Evolutionary conservation across 2,888 invertebrate species (phyloP).

Genomic region (Cataglyphis livida): DNA sequence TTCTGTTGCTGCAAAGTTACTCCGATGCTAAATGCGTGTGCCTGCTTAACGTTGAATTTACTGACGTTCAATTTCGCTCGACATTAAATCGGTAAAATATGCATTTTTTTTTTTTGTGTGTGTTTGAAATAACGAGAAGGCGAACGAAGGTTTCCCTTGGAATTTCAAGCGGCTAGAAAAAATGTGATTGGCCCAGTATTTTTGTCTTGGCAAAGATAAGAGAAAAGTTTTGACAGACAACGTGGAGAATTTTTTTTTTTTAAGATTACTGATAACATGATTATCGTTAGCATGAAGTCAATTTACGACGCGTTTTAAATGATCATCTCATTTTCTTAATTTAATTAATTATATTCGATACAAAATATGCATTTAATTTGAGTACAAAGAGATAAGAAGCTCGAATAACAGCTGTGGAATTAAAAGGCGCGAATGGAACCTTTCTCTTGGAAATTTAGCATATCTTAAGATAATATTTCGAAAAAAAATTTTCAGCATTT

Average conservation of each 20-base stretch:
- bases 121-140: not conserved
- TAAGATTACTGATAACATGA: not conserved
- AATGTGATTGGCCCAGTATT: not conserved
- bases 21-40: slow-evolving; percentile 41
- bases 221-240: not conserved
- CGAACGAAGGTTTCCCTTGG: not conserved
- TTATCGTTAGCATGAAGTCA: not conserved
- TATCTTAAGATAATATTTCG: not conserved
- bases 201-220: not conserved
- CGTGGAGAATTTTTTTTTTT: not conserved
- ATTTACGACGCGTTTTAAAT: not conserved
- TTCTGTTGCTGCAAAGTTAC: slow-evolving; percentile 37
- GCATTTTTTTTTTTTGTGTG: not conserved
- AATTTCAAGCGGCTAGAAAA: not conserved
- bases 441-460: not conserved
- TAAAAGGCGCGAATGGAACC: no score
- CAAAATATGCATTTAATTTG: not conserved
- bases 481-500: not conserved
- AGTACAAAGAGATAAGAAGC: not conserved
- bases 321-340: not conserved
- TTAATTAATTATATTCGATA: not conserved
- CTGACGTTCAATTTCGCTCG: not conserved
- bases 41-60: slow-evolving; percentile 23
- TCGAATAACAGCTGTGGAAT: not conserved
- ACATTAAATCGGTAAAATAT: not conserved